Evolutionary conservation across 2,797 vertebrate species (phyloP).

Genomic region (Poeciliopsis gracilis): DNA sequence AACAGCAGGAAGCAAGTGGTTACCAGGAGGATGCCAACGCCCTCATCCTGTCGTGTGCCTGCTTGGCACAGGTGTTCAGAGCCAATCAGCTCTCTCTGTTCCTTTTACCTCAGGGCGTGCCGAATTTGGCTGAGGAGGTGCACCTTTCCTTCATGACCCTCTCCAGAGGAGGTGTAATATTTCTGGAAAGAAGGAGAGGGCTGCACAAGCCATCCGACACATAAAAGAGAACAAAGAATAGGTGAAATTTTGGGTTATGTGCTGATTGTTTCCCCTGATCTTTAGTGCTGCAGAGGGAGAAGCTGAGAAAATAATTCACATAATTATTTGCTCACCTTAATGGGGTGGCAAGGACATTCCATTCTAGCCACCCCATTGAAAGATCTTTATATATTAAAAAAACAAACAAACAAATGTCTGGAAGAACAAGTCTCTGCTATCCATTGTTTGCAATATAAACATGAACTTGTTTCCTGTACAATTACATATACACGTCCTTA

Average conservation of each 20-base stretch:
- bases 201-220: constrained; percentile 47
- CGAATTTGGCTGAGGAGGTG: constrained; percentile 82
- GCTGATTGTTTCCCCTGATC: constrained; percentile 68
- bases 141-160: constrained; percentile 53
- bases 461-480: constrained; percentile 35
- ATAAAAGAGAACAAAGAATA: constrained; percentile 67
- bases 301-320: constrained; percentile 59
- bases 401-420: constrained; percentile 31
- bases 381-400: constrained; percentile 43
- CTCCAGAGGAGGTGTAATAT: constrained; percentile 66
- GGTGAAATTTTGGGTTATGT: constrained; percentile 57
- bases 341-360: constrained; percentile 2
- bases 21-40: constrained; percentile 87
- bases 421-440: constrained; percentile 44
- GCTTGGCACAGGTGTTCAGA: constrained; percentile 85
- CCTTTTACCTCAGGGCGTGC: constrained; percentile 87
- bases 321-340: background rate
- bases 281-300: constrained; percentile 59
- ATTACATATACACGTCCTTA: constrained; percentile 32
- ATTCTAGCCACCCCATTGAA: constrained; percentile 54
- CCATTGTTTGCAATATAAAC: constrained; percentile 52
- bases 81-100: constrained; percentile 60
- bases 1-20: constrained; percentile 89
- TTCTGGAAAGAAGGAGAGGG: constrained; percentile 66
- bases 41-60: constrained; percentile 95